phyloP scores from a whole-genome alignment of 2,888 invertebrate species.

The Zhuqinia jingwanae region DNA sequence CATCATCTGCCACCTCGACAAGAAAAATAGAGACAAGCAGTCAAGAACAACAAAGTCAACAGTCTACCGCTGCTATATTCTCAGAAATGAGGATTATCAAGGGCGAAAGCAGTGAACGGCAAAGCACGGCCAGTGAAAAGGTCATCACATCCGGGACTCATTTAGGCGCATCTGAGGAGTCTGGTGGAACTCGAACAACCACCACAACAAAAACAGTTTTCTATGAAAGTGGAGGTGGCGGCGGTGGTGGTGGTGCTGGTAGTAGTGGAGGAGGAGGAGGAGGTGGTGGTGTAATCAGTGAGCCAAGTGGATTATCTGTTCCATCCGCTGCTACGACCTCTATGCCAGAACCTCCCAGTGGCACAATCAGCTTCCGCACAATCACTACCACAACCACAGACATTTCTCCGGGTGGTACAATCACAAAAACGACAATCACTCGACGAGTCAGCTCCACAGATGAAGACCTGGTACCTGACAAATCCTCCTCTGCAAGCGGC shows the following conservation, averaged over 20 bases:
- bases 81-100: slow-evolving; percentile 58
- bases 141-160: slow-evolving; percentile 58
- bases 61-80: slow-evolving; percentile 55
- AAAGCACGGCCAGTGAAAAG: slow-evolving; percentile 29
- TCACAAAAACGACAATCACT: slow-evolving; percentile 72
- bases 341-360: slow-evolving; percentile 50
- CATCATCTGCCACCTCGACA: slow-evolving; percentile 4
- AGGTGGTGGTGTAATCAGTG: background rate
- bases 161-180: slow-evolving; percentile 44
- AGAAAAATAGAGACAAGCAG: background rate
- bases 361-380: slow-evolving; percentile 50
- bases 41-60: slow-evolving; percentile 30
- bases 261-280: background rate
- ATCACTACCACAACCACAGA: slow-evolving; percentile 72
- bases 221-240: slow-evolving; percentile 50
- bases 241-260: background rate
- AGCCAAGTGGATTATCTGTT: background rate
- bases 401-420: slow-evolving; percentile 74
- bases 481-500: background rate
- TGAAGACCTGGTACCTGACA: slow-evolving; percentile 43
- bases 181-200: slow-evolving; percentile 56
- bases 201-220: slow-evolving; percentile 62
- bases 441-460: slow-evolving; percentile 71
- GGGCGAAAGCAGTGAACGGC: slow-evolving; percentile 34
- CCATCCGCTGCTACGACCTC: background rate